A percentile compares a stretch with the other conserved stretches of the same genome.
Conservation (phyloP, 2,888 invertebrate species). For the Sinodicranocentrus sp. region DNA sequence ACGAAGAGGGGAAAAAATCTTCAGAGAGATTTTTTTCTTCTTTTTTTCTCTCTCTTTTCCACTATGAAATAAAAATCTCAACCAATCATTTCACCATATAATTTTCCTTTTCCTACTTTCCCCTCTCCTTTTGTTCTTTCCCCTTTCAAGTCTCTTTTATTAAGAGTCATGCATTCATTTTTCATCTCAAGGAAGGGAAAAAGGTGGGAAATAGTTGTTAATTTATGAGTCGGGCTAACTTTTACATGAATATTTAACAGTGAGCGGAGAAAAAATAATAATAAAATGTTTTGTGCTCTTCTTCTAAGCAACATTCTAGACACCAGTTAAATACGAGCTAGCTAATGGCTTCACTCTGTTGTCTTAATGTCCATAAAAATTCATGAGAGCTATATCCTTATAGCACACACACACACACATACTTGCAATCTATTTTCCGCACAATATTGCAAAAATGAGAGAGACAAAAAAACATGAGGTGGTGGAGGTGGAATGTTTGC, state of each 20-base stretch:
- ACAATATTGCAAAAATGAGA: too few species aligned
- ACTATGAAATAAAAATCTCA: slow-evolving; percentile 62
- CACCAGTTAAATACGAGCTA: too few species aligned
- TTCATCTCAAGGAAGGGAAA: slow-evolving; percentile 21
- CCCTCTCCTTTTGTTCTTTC: slow-evolving; percentile 29
- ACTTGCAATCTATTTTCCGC: too few species aligned
- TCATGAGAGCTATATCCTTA: background rate
- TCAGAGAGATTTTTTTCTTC: slow-evolving; percentile 22
- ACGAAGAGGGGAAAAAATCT: slow-evolving; percentile 23
- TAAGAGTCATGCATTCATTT: slow-evolving; percentile 54
- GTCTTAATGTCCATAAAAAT: slow-evolving; percentile 4
- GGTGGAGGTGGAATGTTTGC: too few species aligned
- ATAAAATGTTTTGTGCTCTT: background rate
- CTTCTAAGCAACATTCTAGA: too few species aligned
- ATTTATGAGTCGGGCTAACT: slow-evolving; percentile 47
- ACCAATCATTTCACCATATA: slow-evolving; percentile 66
- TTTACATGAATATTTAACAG: slow-evolving; percentile 58
- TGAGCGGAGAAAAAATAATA: background rate
- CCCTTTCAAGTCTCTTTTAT: slow-evolving; percentile 42
- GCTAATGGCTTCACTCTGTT: too few species aligned
- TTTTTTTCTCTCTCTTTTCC: slow-evolving; percentile 2
- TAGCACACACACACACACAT: background rate
- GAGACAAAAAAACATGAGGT: too few species aligned
- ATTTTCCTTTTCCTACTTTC: slow-evolving; percentile 49
- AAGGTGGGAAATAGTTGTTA: slow-evolving; percentile 51